Evolutionary conservation across 2,113 vertebrate genomes (phyloP).

Genomic region (Engystomops pustulosus): DNA sequence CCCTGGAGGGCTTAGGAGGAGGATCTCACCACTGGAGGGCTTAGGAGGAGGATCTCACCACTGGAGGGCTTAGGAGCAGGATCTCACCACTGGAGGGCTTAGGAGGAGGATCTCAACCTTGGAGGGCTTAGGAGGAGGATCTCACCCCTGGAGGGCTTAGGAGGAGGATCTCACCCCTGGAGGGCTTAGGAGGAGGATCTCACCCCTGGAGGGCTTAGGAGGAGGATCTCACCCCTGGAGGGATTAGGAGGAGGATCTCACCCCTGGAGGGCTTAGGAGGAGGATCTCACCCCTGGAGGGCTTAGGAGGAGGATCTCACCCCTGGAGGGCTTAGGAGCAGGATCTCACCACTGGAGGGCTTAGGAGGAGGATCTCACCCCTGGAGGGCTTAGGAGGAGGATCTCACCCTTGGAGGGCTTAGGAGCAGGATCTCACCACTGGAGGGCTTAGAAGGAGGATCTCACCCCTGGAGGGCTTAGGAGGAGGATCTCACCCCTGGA

Average conservation of each 20-base stretch:
- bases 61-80: background rate
- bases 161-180: background rate
- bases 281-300: background rate
- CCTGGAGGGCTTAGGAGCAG: background rate
- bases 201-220: background rate
- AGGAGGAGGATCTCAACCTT: background rate
- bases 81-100: background rate
- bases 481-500: background rate
- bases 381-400: background rate
- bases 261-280: background rate
- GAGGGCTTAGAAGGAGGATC: background rate
- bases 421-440: background rate
- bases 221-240: background rate
- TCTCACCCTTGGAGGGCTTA: background rate
- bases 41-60: background rate
- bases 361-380: background rate
- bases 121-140: no score
- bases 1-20: background rate
- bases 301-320: background rate
- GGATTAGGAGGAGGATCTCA: background rate
- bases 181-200: background rate
- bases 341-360: background rate
- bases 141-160: background rate
- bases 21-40: background rate
- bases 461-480: background rate